A percentile compares a stretch with the other conserved stretches of the same genome.
phyloP scores from a whole-genome alignment of 2,797 vertebrate species.

The Peromyscus aztecus region DNA sequence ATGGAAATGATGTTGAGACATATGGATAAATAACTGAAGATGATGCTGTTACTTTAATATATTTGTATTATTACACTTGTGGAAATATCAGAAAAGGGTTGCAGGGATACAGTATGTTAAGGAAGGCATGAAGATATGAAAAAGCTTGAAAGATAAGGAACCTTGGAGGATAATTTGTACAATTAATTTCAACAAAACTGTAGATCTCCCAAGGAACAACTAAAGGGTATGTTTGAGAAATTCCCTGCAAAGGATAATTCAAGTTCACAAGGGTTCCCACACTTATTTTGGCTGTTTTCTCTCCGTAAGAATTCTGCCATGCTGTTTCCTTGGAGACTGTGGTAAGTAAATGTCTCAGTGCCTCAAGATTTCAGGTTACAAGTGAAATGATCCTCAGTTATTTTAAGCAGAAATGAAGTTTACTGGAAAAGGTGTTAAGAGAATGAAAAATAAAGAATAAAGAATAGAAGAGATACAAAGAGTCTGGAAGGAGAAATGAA shows the following conservation, averaged over 20 bases:
- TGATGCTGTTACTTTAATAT: neutral
- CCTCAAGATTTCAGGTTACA: neutral
- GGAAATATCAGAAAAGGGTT: neutral
- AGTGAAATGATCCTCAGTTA: neutral
- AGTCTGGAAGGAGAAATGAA: neutral
- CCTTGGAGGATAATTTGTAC: neutral
- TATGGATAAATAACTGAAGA: neutral
- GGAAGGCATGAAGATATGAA: neutral
- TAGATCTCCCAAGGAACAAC: neutral
- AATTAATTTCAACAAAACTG: slow-evolving; percentile 24
- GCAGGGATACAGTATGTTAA: neutral
- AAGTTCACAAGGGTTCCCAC: neutral
- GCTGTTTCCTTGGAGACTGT: neutral
- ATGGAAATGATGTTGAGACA: neutral
- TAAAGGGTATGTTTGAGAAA: neutral
- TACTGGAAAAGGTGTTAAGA: neutral
- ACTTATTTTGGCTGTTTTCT: neutral
- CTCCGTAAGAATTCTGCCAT: neutral
- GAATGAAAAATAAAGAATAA: neutral
- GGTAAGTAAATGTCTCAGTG: neutral
- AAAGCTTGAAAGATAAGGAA: neutral
- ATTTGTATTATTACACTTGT: neutral
- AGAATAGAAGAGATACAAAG: neutral
- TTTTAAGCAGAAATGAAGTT: slow-evolving; percentile 6
- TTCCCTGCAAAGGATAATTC: neutral